Base-by-base conservation (phyloP, 2,113 vertebrate species). In the Tapirus terrestris region DNA sequence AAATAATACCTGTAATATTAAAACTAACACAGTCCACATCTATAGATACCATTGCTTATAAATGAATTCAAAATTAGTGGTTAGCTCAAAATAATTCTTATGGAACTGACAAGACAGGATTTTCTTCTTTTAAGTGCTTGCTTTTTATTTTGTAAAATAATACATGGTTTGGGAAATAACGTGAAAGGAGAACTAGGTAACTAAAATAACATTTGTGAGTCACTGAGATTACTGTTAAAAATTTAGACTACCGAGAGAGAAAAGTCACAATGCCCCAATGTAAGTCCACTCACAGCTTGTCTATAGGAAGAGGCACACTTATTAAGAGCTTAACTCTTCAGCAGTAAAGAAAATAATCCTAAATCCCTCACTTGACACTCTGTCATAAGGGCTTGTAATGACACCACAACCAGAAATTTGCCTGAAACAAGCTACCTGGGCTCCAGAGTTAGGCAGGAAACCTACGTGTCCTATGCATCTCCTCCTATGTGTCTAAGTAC, bases 61-160 rank as follows among this genome's bases (percentile, higher is more conserved):
- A 73, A 39, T 84, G 12, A 92, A 92, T 63, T 75, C 56, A 92
- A 92, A 83, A 83, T 36, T 70, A 73, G 31, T 51, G 39, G 10
- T 68, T 92, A 72, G 39, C 61, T 58, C 61, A 94, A 88, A 79
- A 68, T 79, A 48, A 72, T 45, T 86, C 60, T 61, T 65, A 60
- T 51, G 56, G 9, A 93, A 65, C 11, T 16, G 10, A 56, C 21
- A 56, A 85, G 12, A 53, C 10, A 84, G 33, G 58, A 65, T 56
- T 77, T 79, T 87, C 43, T 72, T 75, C 23, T 45, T 93, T 10
- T 43, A 92, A 67, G 31, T 70, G 51, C 8, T 56, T 91, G 23
- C 8, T 70, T 81, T 81, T 43, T 91, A 80, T 80, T 91, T 80
- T 91, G n/a, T 68, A 81, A 91, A 68, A 70, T 80, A 67, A 56